Evolutionary conservation across 2,888 invertebrate genomes (phyloP), one percentile per base, ranked within the genome.

Genomic region (Lottia scabra): DNA sequence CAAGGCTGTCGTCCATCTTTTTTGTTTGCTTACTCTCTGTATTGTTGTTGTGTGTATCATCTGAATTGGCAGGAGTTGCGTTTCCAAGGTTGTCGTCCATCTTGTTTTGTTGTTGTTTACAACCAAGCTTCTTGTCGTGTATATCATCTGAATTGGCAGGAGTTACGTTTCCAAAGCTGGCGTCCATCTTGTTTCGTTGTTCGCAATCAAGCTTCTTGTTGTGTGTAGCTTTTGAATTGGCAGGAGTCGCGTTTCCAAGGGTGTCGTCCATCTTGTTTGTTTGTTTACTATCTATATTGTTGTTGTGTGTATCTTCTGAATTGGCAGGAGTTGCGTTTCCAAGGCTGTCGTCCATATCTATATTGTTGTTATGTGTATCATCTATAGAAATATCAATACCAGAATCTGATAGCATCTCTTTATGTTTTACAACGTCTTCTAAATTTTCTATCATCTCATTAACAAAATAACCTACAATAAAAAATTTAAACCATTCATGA

Each of bases 391-490:
- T 8, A 56, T 56, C 56, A 23, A 56, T 56, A 56, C 56, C 56
- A 2, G 56, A 56, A 13, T 56, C 56, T 0, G 56, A 56, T 19
- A 56, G 12, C 12, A 3, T 4, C 8, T 23, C 23, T 2, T 23
- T 23, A 23, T 19, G 6, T 44, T 13, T 43, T 10, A 27, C 63
- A 63, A 66, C 30, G 38, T 65, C 71, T 16, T 75, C 64, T 23
- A 75, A 63, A 63, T 68, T 70, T 15, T 74, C 68, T 62, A 81
- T 72, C 12, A 80, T 78, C 67, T 75, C 70, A 16, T 72, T 69
- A 5, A 82, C 79, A 79, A 82, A 80, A 48, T 73, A 72, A 13
- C 81, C 81, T 81, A 67, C 27, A 78, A 74, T 68, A 67, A 23
- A 6, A 38, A 38, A n/a, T n/a, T n/a, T n/a, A n/a, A n/a, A n/a